Conservation (phyloP, 2,113 vertebrate genomes). For the Hassar affinis region DNA sequence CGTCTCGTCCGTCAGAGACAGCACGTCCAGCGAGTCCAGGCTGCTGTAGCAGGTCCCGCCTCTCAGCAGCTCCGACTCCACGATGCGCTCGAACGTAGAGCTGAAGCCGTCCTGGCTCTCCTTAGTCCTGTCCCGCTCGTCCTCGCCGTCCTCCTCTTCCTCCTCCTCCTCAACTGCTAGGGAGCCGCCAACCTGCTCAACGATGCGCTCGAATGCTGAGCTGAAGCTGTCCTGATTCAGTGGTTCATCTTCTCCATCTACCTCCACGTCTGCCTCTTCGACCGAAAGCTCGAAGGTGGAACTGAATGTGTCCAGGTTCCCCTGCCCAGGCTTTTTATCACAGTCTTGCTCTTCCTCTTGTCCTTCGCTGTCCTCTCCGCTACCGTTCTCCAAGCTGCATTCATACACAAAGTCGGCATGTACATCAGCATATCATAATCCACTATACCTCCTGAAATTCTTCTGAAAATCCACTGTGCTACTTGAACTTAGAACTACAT, state of each 20-base stretch:
- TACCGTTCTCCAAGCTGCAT: constrained; percentile 43
- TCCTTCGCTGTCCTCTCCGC: constrained; percentile 44
- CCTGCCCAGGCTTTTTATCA: constrained; percentile 44
- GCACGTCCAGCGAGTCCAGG: constrained; percentile 89
- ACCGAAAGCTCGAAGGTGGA: constrained; percentile 74
- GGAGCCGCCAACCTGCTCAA: constrained; percentile 82
- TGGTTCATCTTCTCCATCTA: constrained; percentile 58
- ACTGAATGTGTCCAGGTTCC: constrained; percentile 72
- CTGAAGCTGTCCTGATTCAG: constrained; percentile 89
- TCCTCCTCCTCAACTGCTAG: constrained; percentile 74
- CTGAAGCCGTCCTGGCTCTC: constrained; percentile 93
- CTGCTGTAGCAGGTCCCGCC: constrained; percentile 94
- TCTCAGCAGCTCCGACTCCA: constrained; percentile 91
- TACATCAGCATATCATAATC: constrained; percentile 8
- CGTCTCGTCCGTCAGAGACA: constrained; percentile 93
- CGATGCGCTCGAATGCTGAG: constrained; percentile 89
- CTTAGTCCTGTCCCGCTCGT: constrained; percentile 72
- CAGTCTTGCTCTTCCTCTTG: constrained; percentile 47
- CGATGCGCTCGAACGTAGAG: constrained; percentile 92
- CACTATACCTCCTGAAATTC: neutral
- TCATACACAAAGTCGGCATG: constrained; percentile 25
- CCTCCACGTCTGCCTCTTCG: constrained; percentile 61
- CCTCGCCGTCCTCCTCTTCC: constrained; percentile 71
- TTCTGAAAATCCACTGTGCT: neutral
- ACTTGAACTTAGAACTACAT: neutral